phyloP scores from a whole-genome alignment of 2,113 vertebrate species.

The Struthio camelus region DNA sequence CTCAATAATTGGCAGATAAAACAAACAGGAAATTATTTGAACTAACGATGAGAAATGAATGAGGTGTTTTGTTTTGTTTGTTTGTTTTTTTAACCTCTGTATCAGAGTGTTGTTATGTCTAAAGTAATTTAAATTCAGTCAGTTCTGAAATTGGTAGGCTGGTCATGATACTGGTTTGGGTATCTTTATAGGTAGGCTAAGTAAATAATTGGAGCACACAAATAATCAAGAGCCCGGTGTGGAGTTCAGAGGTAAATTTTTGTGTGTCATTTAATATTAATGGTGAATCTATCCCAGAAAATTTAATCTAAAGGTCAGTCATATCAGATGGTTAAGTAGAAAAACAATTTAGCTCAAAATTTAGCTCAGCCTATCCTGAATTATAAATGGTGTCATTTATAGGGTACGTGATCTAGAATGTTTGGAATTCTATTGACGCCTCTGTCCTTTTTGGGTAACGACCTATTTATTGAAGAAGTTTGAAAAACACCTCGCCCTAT shows the following conservation, averaged over 20 bases:
- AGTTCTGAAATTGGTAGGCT: constrained; percentile 30
- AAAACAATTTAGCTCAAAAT: constrained; percentile 53
- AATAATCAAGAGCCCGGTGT: constrained; percentile 42
- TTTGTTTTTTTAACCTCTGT: neutral
- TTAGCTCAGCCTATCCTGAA: constrained; percentile 31
- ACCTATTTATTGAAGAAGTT: neutral
- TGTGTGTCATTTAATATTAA: constrained; percentile 64
- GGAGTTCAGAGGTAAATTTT: constrained; percentile 25
- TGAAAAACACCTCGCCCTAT: neutral
- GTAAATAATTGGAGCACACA: constrained; percentile 43
- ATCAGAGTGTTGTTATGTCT: neutral
- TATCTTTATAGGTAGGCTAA: constrained; percentile 17
- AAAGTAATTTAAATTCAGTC: constrained; percentile 34
- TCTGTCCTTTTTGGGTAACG: neutral
- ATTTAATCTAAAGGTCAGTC: constrained; percentile 69
- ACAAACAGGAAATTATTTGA: constrained; percentile 28
- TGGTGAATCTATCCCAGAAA: constrained; percentile 39
- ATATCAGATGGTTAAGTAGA: constrained; percentile 31
- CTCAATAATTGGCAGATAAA: constrained; percentile 31
- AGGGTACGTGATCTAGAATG: neutral
- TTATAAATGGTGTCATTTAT: constrained; percentile 55
- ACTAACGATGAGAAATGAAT: constrained; percentile 25
- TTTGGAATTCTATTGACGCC: constrained; percentile 3
- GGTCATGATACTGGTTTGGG: constrained; percentile 11
- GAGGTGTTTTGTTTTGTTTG: neutral